Evolutionary conservation across 1,140 invertebrate genomes (phyloP), one percentile per base, ranked within the genome.

Genomic region (Drosophila hydei): DNA sequence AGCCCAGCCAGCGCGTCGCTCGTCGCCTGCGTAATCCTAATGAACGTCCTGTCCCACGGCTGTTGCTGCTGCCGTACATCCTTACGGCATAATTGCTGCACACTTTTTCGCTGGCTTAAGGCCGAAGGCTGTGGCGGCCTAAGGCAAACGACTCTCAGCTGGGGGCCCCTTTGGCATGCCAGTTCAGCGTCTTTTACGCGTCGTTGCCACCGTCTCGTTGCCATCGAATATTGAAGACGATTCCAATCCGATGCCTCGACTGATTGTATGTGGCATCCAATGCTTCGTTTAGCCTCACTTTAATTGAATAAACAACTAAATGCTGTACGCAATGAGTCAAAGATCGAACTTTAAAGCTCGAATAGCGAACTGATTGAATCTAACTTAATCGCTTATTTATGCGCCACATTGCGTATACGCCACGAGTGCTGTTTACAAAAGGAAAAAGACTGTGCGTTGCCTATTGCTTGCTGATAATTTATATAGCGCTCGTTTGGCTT

Each of bases 131-230:
- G 23, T 45, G 51, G 42, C 14, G 19, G 45, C 33, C 8, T 36
- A 12, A 47, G 18, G 27, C 38, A 23, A 47, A 25, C 12, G 12
- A 50, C 14, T 14, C 21, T 33, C 47, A 11, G 42, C 47, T 8
- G 27, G 5, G 19, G 5, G 38, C 5, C 50, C 50, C 51, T 5
- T 48, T n/a, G 38, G 54, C n/a, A 38, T 68, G 70, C 56, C 48
- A 55, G 56, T 50, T 72, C 64, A 72, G 70, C 70, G 64, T 61
- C 70, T 72, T 72, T 72, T 67, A 72, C 70, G 70, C 64, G 42
- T 61, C 70, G 62, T 55, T 33, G 67, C 42, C 63, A 59, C 21
- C 48, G 30, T n/a, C 11, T 61, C 70, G 62, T 55, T 33, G 67
- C 42, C 63, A 59, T 27, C 48, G 30, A 33, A 11, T 25, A 59